phyloP scores from a whole-genome alignment of 2,797 vertebrate genomes.

The Parambassis ranga region DNA sequence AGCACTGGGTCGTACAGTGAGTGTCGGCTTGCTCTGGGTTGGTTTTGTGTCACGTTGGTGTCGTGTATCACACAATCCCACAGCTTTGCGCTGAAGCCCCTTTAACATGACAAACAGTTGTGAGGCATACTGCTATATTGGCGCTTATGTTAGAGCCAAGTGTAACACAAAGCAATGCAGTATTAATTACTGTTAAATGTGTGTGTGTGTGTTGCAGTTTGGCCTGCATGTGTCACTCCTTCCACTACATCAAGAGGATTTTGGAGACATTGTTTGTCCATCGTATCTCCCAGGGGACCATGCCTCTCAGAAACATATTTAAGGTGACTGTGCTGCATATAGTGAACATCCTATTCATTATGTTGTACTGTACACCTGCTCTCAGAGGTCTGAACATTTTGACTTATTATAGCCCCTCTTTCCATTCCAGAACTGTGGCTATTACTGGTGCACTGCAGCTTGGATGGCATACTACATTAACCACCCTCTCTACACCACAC shows the following conservation, averaged over 20 bases:
- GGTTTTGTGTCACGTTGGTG: conserved; percentile 6
- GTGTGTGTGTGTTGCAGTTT: conserved; percentile 71
- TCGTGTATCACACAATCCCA: conserved; percentile 10
- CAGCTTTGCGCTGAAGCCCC: conserved; percentile 24
- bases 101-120: conserved; percentile 18
- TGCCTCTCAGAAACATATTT: conserved; percentile 92
- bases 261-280: conserved; percentile 92
- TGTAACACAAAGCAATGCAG: conserved; percentile 1
- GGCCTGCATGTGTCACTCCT: conserved; percentile 90
- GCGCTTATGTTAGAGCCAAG: conserved; percentile 41
- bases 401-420: conserved; percentile 42
- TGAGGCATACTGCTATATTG: conserved; percentile 17
- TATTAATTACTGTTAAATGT: conserved; percentile 37
- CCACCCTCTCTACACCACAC: conserved; percentile 93
- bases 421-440: conserved; percentile 90
- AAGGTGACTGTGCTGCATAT: conserved; percentile 75
- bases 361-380: too few relatives aligned
- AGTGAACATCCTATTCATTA: not conserved
- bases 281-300: conserved; percentile 92
- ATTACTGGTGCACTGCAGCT: conserved; percentile 93
- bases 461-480: conserved; percentile 99
- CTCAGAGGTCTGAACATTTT: conserved; percentile 19
- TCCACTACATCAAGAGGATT: conserved; percentile 91
- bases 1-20: conserved; percentile 93
- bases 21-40: conserved; percentile 65